These are phyloP conservation scores for Onychostoma macrolepis DNA, from an alignment of 2,113 vertebrate species.

Conservation along the genomic window DNA sequence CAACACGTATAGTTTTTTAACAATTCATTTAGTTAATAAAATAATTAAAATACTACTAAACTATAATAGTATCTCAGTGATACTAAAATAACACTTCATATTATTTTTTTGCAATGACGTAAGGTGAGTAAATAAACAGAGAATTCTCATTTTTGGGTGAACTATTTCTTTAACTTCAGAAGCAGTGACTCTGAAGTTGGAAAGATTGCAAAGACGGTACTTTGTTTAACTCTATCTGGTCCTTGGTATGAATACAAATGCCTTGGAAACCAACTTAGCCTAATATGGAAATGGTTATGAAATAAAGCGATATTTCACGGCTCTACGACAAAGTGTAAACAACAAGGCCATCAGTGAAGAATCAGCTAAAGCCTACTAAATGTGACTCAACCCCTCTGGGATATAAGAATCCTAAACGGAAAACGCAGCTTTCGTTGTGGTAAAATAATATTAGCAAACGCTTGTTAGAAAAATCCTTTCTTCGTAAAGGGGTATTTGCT, in stretches of 20 bases:
- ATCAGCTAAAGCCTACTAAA: neutral
- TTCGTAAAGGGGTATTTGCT: conserved; percentile 71
- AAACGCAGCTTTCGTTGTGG: conserved; percentile 26
- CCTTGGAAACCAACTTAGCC: conserved; percentile 11
- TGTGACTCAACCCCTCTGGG: neutral
- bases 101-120: neutral
- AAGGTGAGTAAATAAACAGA: neutral
- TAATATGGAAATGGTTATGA: neutral
- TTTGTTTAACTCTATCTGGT: neutral
- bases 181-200: neutral
- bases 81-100: too few relatives aligned
- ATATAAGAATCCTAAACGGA: conserved; percentile 2
- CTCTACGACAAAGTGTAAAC: conserved; percentile 7
- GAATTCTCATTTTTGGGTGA: neutral
- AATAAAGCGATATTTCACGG: neutral
- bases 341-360: conserved; percentile 19
- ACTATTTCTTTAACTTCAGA: neutral
- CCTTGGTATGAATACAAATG: neutral
- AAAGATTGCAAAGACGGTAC: neutral
- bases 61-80: too few relatives aligned
- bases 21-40: neutral
- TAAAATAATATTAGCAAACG: conserved; percentile 18
- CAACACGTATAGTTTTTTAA: neutral
- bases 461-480: conserved; percentile 13
- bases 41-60: neutral